phyloP scores from a whole-genome alignment of 2,113 vertebrate species.

The Porphyrio hochstetteri region DNA sequence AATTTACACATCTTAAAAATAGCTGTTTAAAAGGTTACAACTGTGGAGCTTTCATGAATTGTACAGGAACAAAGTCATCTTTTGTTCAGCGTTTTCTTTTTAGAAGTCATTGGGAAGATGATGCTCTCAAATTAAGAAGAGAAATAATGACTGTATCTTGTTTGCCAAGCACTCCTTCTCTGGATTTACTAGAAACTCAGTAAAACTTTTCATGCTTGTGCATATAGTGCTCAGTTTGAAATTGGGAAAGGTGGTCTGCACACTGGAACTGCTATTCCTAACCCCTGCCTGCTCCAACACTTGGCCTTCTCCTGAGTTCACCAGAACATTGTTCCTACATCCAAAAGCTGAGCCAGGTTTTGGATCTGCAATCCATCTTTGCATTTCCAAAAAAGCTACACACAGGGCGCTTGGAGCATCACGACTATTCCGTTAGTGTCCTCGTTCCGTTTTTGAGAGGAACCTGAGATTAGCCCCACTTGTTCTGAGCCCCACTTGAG shows the following conservation, averaged over 20 bases:
- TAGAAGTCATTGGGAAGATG: conserved; percentile 4
- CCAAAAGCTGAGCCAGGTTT: not conserved
- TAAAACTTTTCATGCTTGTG: not conserved
- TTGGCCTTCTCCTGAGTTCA: not conserved
- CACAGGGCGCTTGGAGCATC: not conserved
- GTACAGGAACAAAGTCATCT: not conserved
- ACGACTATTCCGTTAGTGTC: not conserved
- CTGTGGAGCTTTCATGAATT: conserved; percentile 10
- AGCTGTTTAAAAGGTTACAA: conserved; percentile 20
- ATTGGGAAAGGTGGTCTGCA: not conserved
- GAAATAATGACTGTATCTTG: not conserved
- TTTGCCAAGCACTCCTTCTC: not conserved
- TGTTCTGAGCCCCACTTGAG: not conserved
- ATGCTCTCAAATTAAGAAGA: not conserved
- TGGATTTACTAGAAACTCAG: not conserved
- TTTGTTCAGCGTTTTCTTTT: conserved; percentile 5
- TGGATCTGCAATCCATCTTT: not conserved
- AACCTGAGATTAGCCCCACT: not conserved
- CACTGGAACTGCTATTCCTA: not conserved
- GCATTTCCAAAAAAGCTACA: not conserved
- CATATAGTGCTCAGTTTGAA: not conserved
- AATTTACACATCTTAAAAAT: conserved; percentile 52
- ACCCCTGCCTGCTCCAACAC: not conserved
- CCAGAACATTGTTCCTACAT: not conserved
- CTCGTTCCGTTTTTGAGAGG: not conserved